These are phyloP conservation scores for Drosophila equinoxialis DNA, from an alignment of 1,140 invertebrate species.

Conservation along the genomic window DNA sequence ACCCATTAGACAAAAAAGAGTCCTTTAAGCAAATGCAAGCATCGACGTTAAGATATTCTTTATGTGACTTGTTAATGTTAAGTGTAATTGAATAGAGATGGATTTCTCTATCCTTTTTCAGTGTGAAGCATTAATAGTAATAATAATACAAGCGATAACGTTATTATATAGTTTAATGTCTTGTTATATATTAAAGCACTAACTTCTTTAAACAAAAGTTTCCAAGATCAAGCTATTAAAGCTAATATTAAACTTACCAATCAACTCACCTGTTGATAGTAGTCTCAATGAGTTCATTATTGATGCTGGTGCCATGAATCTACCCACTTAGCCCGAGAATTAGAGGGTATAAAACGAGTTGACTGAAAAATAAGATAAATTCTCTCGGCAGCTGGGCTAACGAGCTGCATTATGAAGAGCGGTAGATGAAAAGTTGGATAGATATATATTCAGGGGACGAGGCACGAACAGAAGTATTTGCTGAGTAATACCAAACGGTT, in stretches of 20 bases:
- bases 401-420: conserved; percentile 51
- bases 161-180: too few relatives aligned
- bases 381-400: conserved; percentile 72
- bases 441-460: conserved; percentile 1
- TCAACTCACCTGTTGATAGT: not conserved
- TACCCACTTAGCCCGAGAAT: not conserved
- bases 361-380: conserved; percentile 75
- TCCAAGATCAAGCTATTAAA: too few relatives aligned
- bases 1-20: not conserved
- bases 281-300: not conserved
- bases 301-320: conserved; percentile 32
- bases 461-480: conserved; percentile 44
- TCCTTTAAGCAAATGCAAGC: not conserved
- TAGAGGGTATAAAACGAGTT: conserved; percentile 47
- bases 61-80: too few relatives aligned
- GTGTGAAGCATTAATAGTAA: too few relatives aligned
- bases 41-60: not conserved
- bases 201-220: too few relatives aligned
- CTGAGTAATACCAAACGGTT: conserved; percentile 67
- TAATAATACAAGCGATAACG: too few relatives aligned
- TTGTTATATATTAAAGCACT: too few relatives aligned
- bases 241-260: too few relatives aligned
- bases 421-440: not conserved
- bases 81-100: too few relatives aligned
- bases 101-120: too few relatives aligned